Evolutionary conservation across 2,113 vertebrate genomes (phyloP).

Genomic region (Spermophilus dauricus): DNA sequence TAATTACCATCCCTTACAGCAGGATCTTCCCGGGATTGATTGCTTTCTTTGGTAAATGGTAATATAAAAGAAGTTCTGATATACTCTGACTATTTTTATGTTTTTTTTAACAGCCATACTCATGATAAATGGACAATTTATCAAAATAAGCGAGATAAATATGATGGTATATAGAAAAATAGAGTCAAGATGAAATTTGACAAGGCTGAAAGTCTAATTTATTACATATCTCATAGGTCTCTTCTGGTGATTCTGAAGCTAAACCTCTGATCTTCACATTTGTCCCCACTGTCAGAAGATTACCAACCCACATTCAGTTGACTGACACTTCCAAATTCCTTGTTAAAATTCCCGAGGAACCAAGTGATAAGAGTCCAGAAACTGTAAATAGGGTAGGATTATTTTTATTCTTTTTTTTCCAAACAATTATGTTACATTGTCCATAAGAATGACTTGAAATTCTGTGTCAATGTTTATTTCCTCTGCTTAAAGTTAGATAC

Average conservation of each 20-base stretch:
- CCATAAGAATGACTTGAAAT: conserved; percentile 26
- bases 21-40: neutral
- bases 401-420: conserved; percentile 63
- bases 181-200: conserved; percentile 45
- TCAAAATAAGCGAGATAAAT: conserved; percentile 61
- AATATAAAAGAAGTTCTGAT: neutral
- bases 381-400: conserved; percentile 86
- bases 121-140: neutral
- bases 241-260: conserved; percentile 85
- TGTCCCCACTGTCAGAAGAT: conserved; percentile 90
- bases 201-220: conserved; percentile 59
- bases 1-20: neutral
- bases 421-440: conserved; percentile 47
- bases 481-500: conserved; percentile 28
- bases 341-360: conserved; percentile 86
- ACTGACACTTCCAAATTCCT: conserved; percentile 85
- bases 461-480: conserved; percentile 57
- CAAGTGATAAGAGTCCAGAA: conserved; percentile 81
- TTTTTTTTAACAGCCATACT: conserved; percentile 19
- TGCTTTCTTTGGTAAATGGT: neutral
- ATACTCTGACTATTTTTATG: neutral
- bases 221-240: conserved; percentile 85
- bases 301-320: conserved; percentile 90
- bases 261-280: conserved; percentile 92
- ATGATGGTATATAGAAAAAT: neutral